These are phyloP conservation scores for Paramormyrops hopkinsi DNA, from an alignment of 2,797 vertebrate genomes.

Conservation along the genomic window DNA sequence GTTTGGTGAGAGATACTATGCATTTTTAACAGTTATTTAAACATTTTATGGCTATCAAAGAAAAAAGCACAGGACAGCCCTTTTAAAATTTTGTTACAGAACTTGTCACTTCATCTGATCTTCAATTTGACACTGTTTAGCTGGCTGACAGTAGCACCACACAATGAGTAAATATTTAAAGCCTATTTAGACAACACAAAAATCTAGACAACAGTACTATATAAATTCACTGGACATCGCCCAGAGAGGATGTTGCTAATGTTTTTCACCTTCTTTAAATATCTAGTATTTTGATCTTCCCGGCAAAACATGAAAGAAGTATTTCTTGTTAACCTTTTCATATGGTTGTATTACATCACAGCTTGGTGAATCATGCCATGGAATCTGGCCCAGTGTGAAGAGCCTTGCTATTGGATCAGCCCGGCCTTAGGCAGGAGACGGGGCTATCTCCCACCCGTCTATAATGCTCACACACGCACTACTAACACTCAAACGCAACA, in stretches of 20 bases:
- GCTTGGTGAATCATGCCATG: background rate
- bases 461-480: background rate
- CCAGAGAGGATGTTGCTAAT: background rate
- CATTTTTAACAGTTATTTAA: background rate
- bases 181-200: background rate
- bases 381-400: background rate
- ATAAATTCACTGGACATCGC: background rate
- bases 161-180: background rate
- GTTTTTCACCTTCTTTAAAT: background rate
- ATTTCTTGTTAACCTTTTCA: background rate
- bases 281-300: background rate
- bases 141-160: background rate
- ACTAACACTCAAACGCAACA: background rate
- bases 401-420: background rate
- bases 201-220: background rate
- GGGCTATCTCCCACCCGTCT: background rate
- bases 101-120: background rate
- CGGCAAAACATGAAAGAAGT: background rate
- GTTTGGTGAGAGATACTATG: background rate
- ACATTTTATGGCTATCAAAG: background rate
- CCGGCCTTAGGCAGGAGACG: background rate
- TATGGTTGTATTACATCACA: background rate
- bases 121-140: background rate
- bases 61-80: background rate
- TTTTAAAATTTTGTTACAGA: background rate